Percentiles rank a stretch among this genome's conserved stretches.
phyloP scores from a whole-genome alignment of 2,888 invertebrate species.

The Myopa testacea region DNA sequence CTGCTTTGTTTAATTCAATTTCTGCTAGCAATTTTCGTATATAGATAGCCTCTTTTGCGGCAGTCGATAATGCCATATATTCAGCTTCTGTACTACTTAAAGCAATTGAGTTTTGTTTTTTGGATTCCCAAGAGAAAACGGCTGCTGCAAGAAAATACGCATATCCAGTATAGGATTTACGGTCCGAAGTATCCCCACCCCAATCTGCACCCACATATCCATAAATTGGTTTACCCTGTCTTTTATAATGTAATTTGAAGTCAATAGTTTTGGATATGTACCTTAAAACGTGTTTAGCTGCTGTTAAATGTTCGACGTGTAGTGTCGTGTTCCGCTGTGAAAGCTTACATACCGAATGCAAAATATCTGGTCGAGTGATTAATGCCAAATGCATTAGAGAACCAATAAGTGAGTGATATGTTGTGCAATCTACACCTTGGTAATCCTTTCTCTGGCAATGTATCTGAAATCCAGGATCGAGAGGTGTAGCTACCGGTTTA shows the following conservation, averaged over 20 bases:
- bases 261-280: conserved; percentile 35
- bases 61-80: conserved; percentile 25
- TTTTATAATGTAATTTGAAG: conserved; percentile 41
- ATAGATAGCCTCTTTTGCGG: not conserved
- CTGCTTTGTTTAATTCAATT: not conserved
- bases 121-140: conserved; percentile 36
- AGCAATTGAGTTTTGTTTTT: conserved; percentile 33
- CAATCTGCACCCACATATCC: conserved; percentile 47
- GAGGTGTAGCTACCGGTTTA: conserved; percentile 42
- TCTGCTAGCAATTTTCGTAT: not conserved
- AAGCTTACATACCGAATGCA: conserved; percentile 49
- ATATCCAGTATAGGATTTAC: conserved; percentile 40
- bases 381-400: conserved; percentile 35
- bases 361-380: conserved; percentile 41
- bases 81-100: conserved; percentile 22
- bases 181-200: conserved; percentile 33
- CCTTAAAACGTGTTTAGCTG: conserved; percentile 33
- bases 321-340: conserved; percentile 45
- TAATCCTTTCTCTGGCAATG: conserved; percentile 3
- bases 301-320: conserved; percentile 44
- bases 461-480: conserved; percentile 43
- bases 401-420: conserved; percentile 44
- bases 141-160: conserved; percentile 12
- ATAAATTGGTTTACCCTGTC: conserved; percentile 30
- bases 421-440: conserved; percentile 23